Evolutionary conservation across 2,888 invertebrate genomes (phyloP).

Genomic region (Melieria omissa): DNA sequence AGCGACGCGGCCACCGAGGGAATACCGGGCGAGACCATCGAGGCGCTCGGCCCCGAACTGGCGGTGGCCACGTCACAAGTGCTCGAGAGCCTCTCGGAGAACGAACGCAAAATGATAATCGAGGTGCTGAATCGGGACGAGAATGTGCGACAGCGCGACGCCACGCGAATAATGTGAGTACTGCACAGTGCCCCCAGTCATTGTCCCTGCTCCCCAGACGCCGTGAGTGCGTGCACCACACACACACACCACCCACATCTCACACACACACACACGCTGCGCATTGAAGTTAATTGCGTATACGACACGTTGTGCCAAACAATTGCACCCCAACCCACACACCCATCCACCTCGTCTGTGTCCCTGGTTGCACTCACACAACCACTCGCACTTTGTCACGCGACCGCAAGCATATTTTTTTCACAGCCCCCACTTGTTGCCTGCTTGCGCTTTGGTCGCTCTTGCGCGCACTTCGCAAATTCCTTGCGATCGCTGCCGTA

Average conservation of each 20-base stretch:
- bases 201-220: no score
- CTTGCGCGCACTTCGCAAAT: no score
- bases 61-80: slow-evolving; percentile 64
- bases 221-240: no score
- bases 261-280: no score
- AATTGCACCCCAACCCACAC: background rate
- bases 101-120: slow-evolving; percentile 70
- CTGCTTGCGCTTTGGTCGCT: no score
- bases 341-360: no score
- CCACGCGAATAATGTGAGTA: slow-evolving; percentile 70
- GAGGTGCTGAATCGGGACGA: slow-evolving; percentile 70
- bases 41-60: slow-evolving; percentile 62
- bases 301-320: slow-evolving; percentile 4
- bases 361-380: no score
- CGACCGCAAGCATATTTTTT: no score
- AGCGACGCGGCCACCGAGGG: slow-evolving; percentile 52
- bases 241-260: no score
- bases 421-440: no score
- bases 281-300: background rate
- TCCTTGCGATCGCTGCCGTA: no score
- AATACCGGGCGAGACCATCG: slow-evolving; percentile 59
- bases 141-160: slow-evolving; percentile 69
- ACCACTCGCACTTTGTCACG: no score
- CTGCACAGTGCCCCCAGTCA: background rate
- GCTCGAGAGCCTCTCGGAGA: slow-evolving; percentile 64